A percentile compares a stretch with the other conserved stretches of the same genome.
These are phyloP conservation scores for Chrysopa pallens DNA, from an alignment of 1,140 invertebrate genomes.

Conservation along the genomic window DNA sequence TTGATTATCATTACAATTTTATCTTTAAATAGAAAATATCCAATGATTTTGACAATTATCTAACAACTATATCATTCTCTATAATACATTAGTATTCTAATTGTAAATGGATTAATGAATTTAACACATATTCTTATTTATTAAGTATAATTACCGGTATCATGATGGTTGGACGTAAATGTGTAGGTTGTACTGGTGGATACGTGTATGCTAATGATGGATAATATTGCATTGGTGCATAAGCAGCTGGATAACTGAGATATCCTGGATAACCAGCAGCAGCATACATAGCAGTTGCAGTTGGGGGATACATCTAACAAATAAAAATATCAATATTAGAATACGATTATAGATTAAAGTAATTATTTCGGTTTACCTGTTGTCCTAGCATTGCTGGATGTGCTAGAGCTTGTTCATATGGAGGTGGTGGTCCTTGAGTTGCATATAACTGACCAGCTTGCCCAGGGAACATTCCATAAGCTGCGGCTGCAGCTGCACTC, in stretches of 20 bases:
- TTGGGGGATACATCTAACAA: conserved; percentile 46
- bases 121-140: conserved; percentile 2
- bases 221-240: conserved; percentile 54
- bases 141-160: conserved; percentile 40
- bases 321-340: conserved; percentile 4
- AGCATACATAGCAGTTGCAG: conserved; percentile 44
- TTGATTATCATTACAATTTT: neutral
- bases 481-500: conserved; percentile 16
- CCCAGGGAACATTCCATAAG: conserved; percentile 20
- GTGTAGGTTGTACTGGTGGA: conserved; percentile 44
- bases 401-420: conserved; percentile 22
- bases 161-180: conserved; percentile 55
- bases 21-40: neutral
- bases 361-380: conserved; percentile 12
- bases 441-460: conserved; percentile 20
- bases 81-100: no score
- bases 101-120: neutral
- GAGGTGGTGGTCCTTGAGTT: conserved; percentile 21
- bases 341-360: neutral
- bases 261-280: conserved; percentile 48
- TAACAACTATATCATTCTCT: neutral
- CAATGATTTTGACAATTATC: neutral
- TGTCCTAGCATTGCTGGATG: conserved; percentile 22
- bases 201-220: conserved; percentile 43
- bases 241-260: conserved; percentile 51